Evolutionary conservation across 2,888 invertebrate species (phyloP), one percentile per base, ranked within the genome.

Genomic region (Notodonta dromedarius): DNA sequence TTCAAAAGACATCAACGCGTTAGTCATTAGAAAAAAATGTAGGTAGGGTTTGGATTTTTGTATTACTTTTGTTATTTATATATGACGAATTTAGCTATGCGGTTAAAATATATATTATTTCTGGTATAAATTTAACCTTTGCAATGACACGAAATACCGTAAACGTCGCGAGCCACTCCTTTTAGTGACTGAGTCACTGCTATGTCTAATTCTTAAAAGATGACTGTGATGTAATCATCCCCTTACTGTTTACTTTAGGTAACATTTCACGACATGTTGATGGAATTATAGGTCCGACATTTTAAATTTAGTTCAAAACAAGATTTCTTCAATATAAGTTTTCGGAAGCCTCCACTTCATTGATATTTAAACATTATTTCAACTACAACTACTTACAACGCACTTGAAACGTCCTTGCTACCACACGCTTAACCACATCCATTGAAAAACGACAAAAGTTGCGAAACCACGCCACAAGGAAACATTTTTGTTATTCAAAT

Each of bases 1-100:
- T 79, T 70, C 58, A 79, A 82, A 80, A 82, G 82, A 80, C 78
- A 77, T 82, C 73, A 73, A 75, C 74, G 74, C 74, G 70, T 65
- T 68, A 60, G 57, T 70, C 61, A 64, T 67, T 46, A 60, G 35
- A 52, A 11, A 53, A 55, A 55, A 14, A 14, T 57, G n/a, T n/a
- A n/a, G 46, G 50, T 5, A 16, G 11, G 50, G 16, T 4, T 12
- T 50, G 50, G 50, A 16, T 50, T 16, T 11, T 50, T 50, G 6
- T 42, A 12, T 46, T n/a, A 5, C 46, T 46, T 46, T n/a, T 46
- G 46, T 46, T 46, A 42, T 9, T 42, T 1, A 42, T n/a, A 46
- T 9, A 46, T 46, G n/a, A 46, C 46, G 13, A 46, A 13, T 5
- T 46, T 46, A 46, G n/a, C 0, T n/a, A 46, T 46, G 46, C 13